Conservation (phyloP, 2,888 invertebrate species). For the Pseudococcus jackbeardsleyi region DNA sequence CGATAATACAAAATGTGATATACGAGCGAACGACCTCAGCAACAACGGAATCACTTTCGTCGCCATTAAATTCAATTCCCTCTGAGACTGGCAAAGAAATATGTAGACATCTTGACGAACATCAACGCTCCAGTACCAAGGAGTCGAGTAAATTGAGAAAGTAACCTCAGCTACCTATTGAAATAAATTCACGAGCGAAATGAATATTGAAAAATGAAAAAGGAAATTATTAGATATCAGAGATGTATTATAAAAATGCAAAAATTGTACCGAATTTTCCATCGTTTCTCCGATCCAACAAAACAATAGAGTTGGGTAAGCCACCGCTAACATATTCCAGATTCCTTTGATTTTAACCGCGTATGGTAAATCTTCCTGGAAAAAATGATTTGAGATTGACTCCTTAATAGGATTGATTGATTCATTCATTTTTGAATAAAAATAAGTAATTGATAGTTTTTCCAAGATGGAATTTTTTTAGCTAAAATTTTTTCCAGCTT, state of each 20-base stretch:
- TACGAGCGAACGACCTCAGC: neutral
- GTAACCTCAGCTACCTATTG: neutral
- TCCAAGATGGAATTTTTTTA: too few relatives aligned
- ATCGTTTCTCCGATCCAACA: neutral
- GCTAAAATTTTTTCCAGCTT: too few relatives aligned
- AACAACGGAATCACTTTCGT: neutral
- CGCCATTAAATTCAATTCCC: neutral
- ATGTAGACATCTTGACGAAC: neutral
- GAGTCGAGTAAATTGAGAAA: neutral
- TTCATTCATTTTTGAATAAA: too few relatives aligned
- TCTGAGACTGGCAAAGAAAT: neutral
- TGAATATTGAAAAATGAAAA: neutral
- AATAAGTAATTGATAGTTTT: too few relatives aligned
- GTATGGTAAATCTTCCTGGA: neutral
- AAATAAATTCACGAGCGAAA: neutral
- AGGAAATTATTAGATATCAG: neutral
- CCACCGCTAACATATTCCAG: neutral
- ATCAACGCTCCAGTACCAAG: constrained; percentile 1
- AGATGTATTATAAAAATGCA: neutral
- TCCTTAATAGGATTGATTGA: too few relatives aligned
- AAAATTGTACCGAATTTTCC: neutral
- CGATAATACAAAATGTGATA: neutral
- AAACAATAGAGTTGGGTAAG: neutral
- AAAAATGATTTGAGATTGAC: neutral
- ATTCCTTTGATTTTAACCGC: constrained; percentile 19